Base-by-base conservation (phyloP, 2,797 vertebrate genomes). In the Notoglanidium macrostoma region DNA sequence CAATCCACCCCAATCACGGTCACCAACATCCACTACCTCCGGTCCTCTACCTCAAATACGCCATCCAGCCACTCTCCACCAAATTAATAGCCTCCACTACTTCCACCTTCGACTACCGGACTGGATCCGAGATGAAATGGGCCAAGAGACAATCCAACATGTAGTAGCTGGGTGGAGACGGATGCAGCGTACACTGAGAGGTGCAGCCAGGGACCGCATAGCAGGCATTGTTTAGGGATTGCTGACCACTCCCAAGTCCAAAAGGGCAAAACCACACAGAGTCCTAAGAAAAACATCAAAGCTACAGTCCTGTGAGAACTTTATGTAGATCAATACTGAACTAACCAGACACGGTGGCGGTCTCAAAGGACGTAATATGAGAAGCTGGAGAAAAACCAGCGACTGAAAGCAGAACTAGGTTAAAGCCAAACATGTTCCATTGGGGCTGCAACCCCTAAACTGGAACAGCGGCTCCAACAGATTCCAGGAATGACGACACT, bases 191-290 rank as follows among this genome's bases (percentile, higher is more conserved):
- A 79, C 29, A 79, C 54, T 5, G 76, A 40, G n/a, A 78, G 77
- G 54, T 59, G 77, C 19, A 40, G 78, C 35, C 11, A 8, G 78
- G 6, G 12, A 26, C 78, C n/a, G 10, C 9, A 81, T 15, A 81
- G 57, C 35, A 46, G 78, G 11, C 32, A 26, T 80, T 80, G 55
- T 78, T 23, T 23, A 54, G 26, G 49, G 74, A 77, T 29, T 54
- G 26, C 35, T 55, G 29, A 81, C 78, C 57, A 81, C 57, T 81
- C 57, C 78, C 12, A 0, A 40, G 23, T 8, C 21, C 55, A 61
- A 81, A 61, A 79, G 77, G 3, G 32, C 77, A 40, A 79, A 61
- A 63, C 78, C 57, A 81, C 40, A 44, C 57, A 61, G 55, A 40
- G 5, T 15, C 35, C 1, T 12, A 74, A 2, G n/a, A 5, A 7